Evolutionary conservation across 2,888 invertebrate genomes (phyloP), one percentile per base, ranked within the genome.

Genomic region (Lagria hirta): DNA sequence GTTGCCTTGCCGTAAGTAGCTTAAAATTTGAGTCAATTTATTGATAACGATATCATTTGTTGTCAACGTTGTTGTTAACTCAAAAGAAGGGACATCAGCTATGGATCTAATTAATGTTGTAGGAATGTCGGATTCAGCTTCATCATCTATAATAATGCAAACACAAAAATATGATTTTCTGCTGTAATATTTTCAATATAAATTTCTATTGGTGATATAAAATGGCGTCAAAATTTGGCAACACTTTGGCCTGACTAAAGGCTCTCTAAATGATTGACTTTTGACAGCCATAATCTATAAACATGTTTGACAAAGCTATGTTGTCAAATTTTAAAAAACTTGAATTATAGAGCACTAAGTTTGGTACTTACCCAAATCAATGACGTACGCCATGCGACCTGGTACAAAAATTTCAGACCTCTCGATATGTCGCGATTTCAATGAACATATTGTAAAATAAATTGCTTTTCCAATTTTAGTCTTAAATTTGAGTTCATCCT

Each of bases 311-410:
- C n/a, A n/a, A n/a, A n/a, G n/a, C n/a, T n/a, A n/a, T n/a, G n/a
- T n/a, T n/a, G n/a, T n/a, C n/a, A n/a, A n/a, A n/a, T n/a, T n/a
- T n/a, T n/a, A n/a, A n/a, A n/a, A n/a, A n/a, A n/a, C n/a, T n/a
- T n/a, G n/a, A n/a, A n/a, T n/a, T n/a, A n/a, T n/a, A n/a, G n/a
- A n/a, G n/a, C n/a, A 20, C n/a, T n/a, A n/a, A n/a, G n/a, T n/a
- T n/a, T n/a, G n/a, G n/a, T 14, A 37, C 3, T 15, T 51, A 66
- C 66, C 69, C 57, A 99, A 73, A 60, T 99, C 98, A 20, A 98
- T 93, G 0, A 97, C 88, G 68, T 99, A 99, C 0, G 99, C 99
- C 97, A 98, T 99, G 23, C 99, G 82, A 0, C 96, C 93, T 0
- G 96, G 89, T 1, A 88, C 84, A 73, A 98, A 99, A 43, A 96